Percentiles rank a stretch among this genome's conserved stretches.
These are phyloP conservation scores for Noturus placidus DNA, from an alignment of 2,113 vertebrate genomes.

Conservation along the genomic window DNA sequence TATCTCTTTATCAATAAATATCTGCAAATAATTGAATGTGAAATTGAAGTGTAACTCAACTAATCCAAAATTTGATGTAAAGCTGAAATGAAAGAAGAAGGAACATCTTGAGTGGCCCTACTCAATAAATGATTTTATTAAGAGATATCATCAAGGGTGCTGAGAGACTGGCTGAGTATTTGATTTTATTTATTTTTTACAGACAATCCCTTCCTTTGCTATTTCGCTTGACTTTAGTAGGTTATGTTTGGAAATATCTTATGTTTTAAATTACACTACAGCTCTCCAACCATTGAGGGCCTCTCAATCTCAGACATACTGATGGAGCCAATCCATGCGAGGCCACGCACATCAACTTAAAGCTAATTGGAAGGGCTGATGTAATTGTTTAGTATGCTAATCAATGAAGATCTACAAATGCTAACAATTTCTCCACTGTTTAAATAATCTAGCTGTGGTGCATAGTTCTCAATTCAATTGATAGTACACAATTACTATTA, in stretches of 20 bases:
- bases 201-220: not conserved
- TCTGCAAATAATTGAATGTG: not conserved
- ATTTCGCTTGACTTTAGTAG: not conserved
- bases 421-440: not conserved
- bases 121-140: slow-evolving; percentile 16
- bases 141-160: not conserved
- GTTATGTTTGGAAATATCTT: slow-evolving; percentile 14
- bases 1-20: not conserved
- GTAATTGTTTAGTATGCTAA: slow-evolving; percentile 15
- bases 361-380: slow-evolving; percentile 31
- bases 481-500: too few species aligned
- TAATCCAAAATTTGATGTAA: not conserved
- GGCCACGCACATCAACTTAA: slow-evolving; percentile 12
- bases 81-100: not conserved
- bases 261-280: slow-evolving; percentile 17
- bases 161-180: not conserved
- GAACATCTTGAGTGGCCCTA: not conserved
- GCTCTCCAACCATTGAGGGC: slow-evolving; percentile 16
- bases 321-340: slow-evolving; percentile 32
- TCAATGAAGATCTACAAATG: slow-evolving; percentile 8
- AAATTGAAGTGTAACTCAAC: not conserved
- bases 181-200: not conserved
- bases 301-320: slow-evolving; percentile 35
- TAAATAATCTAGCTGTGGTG: not conserved
- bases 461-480: not conserved